phyloP scores from a whole-genome alignment of 2,888 invertebrate species.

The Drosophila ustulata region DNA sequence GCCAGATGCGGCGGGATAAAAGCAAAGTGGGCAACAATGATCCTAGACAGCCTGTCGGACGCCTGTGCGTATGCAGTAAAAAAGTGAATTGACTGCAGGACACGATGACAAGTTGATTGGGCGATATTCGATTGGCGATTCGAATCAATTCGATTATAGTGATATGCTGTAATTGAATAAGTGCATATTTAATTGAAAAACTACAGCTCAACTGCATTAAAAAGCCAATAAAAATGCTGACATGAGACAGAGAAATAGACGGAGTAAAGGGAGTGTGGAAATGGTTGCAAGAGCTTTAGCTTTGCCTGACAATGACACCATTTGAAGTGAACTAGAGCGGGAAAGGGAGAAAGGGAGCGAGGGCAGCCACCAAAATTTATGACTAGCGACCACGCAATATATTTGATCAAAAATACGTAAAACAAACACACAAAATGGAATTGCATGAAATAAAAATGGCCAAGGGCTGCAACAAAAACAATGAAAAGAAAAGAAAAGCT shows the following conservation, averaged over 20 bases:
- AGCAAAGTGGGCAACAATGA: not conserved
- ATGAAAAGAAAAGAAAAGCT: conserved; percentile 11
- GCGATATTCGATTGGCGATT: conserved; percentile 8
- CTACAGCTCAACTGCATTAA: conserved; percentile 35
- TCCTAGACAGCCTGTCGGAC: not conserved
- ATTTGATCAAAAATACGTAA: conserved; percentile 41
- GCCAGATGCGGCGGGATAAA: not conserved
- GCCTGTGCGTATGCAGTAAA: conserved; percentile 47
- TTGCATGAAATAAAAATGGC: conserved; percentile 28
- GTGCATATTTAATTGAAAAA: conserved; percentile 23
- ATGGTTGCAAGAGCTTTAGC: conserved; percentile 22
- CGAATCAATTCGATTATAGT: not conserved
- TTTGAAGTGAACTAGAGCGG: conserved; percentile 66
- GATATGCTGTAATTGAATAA: conserved; percentile 28
- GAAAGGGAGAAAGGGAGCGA: conserved; percentile 16
- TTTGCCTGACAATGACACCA: conserved; percentile 74
- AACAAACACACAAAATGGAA: conserved; percentile 29
- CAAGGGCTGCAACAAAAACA: not conserved
- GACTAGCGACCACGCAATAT: conserved; percentile 59
- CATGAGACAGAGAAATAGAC: conserved; percentile 2
- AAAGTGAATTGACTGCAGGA: conserved; percentile 23
- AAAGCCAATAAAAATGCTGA: conserved; percentile 24
- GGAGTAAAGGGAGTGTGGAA: conserved; percentile 15
- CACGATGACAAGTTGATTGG: conserved; percentile 10
- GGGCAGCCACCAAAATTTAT: conserved; percentile 48